Conservation (phyloP, 2,888 invertebrate genomes). For the Coremacera marginata region DNA sequence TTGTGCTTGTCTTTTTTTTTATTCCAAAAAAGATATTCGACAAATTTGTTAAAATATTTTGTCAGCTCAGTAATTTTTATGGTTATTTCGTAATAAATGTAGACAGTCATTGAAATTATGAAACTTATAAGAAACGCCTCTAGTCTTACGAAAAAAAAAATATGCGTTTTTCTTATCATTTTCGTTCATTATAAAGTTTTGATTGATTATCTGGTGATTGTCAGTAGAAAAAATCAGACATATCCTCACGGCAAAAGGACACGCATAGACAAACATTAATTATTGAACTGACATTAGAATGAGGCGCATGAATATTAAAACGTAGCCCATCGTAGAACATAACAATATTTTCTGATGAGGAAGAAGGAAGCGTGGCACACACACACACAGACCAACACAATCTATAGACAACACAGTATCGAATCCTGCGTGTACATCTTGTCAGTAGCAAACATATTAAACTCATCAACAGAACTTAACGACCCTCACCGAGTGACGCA, state of each 20-base stretch:
- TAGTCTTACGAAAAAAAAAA: not conserved
- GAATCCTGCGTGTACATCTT: not conserved
- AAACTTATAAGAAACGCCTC: not conserved
- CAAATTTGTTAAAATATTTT: constrained; percentile 11
- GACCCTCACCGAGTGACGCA: constrained; percentile 23
- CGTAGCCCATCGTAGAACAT: constrained; percentile 19
- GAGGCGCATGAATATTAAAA: constrained; percentile 61
- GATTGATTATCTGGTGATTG: constrained; percentile 29
- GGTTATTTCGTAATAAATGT: not conserved
- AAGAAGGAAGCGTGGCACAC: constrained; percentile 13
- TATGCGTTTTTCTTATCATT: not conserved
- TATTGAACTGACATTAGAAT: constrained; percentile 65
- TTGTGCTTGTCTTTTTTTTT: not conserved
- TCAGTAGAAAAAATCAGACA: constrained; percentile 12
- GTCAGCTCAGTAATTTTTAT: not conserved
- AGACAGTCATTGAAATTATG: not conserved
- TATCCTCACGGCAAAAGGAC: constrained; percentile 32
- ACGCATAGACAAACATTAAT: constrained; percentile 57
- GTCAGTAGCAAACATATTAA: constrained; percentile 10
- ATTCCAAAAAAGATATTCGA: not conserved
- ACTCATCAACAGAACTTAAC: constrained; percentile 25
- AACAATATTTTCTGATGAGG: not conserved
- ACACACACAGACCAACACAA: not conserved
- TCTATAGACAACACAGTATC: not conserved
- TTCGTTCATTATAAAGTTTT: constrained; percentile 22